A percentile compares a stretch with the other conserved stretches of the same genome.
These are phyloP conservation scores for Argynnis bischoffii DNA, from an alignment of 2,888 invertebrate genomes.

Conservation along the genomic window DNA sequence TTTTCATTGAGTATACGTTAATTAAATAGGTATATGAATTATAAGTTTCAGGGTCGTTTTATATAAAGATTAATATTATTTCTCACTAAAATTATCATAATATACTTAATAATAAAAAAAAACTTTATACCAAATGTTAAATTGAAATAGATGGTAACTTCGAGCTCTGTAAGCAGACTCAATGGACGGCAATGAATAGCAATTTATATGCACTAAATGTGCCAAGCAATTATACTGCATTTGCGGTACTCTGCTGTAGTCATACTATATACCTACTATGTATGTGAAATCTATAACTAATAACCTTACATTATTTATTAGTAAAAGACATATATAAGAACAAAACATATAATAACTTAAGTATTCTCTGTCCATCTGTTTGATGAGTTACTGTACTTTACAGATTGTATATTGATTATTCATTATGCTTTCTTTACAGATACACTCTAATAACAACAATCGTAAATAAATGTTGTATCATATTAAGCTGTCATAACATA, in stretches of 20 bases:
- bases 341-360: too few species aligned
- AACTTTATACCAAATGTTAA: constrained; percentile 8
- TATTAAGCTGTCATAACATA: too few species aligned
- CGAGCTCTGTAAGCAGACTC: constrained; percentile 47
- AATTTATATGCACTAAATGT: constrained; percentile 77
- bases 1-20: background rate
- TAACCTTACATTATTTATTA: background rate
- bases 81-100: background rate
- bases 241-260: constrained; percentile 17
- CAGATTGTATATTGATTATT: too few species aligned
- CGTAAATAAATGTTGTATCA: too few species aligned
- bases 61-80: background rate
- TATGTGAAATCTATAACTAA: constrained; percentile 5
- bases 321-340: too few species aligned
- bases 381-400: too few species aligned
- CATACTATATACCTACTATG: constrained; percentile 9
- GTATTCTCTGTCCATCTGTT: too few species aligned
- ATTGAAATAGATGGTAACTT: constrained; percentile 17
- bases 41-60: background rate
- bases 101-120: background rate
- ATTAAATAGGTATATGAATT: constrained; percentile 1
- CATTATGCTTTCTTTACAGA: too few species aligned
- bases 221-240: constrained; percentile 76
- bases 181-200: constrained; percentile 75
- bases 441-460: too few species aligned